Evolutionary conservation across 2,888 invertebrate genomes (phyloP).

Genomic region (Neoascia interrupta): DNA sequence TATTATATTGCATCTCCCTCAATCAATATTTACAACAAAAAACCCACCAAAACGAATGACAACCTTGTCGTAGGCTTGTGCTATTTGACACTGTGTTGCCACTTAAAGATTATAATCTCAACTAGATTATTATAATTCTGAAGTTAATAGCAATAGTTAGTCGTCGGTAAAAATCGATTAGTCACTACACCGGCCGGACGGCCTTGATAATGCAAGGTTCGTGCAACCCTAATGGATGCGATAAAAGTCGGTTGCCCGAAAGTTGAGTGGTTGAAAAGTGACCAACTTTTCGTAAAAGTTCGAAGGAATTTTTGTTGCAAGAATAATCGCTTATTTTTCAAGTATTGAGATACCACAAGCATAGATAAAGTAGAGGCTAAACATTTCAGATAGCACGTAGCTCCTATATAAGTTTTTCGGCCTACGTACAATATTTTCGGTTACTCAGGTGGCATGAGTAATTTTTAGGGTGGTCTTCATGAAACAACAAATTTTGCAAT

Average conservation of each 20-base stretch:
- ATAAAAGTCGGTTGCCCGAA: conserved; percentile 3
- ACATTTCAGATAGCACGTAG: neutral
- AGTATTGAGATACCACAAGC: conserved; percentile 3
- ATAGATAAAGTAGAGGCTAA: neutral
- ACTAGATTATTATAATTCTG: conserved; percentile 16
- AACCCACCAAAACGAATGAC: conserved; percentile 1
- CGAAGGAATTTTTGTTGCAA: neutral
- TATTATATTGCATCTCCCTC: neutral
- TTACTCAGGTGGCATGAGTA: conserved; percentile 1
- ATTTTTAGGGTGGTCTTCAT: neutral
- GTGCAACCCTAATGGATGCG: conserved; percentile 4
- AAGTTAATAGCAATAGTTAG: conserved; percentile 2
- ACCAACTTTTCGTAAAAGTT: too few species aligned
- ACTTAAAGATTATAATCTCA: conserved; percentile 7
- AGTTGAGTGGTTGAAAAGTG: too few species aligned
- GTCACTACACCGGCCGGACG: neutral
- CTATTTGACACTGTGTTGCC: conserved; percentile 13
- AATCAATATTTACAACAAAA: conserved; percentile 28
- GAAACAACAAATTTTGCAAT: conserved; percentile 17
- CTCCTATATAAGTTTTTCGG: conserved; percentile 8
- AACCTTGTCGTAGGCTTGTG: conserved; percentile 47
- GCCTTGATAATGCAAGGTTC: conserved; percentile 36
- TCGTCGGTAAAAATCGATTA: conserved; percentile 19
- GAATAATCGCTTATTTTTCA: neutral
- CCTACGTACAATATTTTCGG: neutral